Conservation (phyloP, 2,113 vertebrate species). For the Numenius arquata region DNA sequence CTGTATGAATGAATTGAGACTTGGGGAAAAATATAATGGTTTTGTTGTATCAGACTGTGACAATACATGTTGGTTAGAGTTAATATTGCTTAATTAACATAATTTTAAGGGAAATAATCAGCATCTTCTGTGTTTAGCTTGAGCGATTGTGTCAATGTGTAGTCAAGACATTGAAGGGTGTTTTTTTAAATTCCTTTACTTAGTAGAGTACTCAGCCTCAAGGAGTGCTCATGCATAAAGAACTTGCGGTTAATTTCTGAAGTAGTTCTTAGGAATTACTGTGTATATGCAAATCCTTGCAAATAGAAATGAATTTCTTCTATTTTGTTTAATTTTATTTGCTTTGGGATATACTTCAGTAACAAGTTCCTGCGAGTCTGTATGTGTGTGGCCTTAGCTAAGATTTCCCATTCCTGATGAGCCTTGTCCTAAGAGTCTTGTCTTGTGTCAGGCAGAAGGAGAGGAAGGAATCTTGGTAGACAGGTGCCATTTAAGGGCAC, state of each 20-base stretch:
- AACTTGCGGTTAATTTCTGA: slow-evolving; percentile 6
- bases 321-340: neutral
- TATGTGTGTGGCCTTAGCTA: neutral
- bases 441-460: neutral
- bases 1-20: neutral
- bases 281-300: neutral
- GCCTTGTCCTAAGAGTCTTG: neutral
- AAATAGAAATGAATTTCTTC: neutral
- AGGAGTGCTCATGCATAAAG: neutral
- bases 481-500: neutral
- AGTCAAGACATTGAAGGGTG: neutral
- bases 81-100: slow-evolving; percentile 16
- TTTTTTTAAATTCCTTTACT: neutral
- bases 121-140: neutral
- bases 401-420: neutral
- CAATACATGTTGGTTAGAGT: neutral
- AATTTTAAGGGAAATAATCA: neutral
- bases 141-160: neutral
- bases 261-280: neutral
- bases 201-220: neutral
- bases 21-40: neutral
- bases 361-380: neutral
- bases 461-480: neutral
- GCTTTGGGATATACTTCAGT: neutral
- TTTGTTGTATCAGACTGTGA: neutral